Conservation (phyloP, 2,888 invertebrate species). For the Leptopilina myrica region DNA sequence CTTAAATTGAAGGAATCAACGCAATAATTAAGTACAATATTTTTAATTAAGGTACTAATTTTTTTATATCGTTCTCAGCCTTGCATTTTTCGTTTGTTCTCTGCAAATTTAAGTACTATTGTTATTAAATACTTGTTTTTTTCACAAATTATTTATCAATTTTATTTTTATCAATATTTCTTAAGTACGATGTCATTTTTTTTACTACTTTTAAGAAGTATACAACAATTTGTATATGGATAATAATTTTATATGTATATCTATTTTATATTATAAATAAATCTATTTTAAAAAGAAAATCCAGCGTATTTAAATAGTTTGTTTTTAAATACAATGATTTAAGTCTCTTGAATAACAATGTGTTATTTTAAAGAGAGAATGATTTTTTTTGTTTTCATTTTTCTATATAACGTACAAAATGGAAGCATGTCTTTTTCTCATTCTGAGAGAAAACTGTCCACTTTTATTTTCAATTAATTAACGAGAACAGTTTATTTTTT, state of each 20-base stretch:
- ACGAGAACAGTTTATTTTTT: conserved; percentile 29
- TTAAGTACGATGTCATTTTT: background rate
- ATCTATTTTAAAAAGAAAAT: conserved; percentile 54
- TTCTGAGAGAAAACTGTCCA: conserved; percentile 69
- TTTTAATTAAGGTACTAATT: conserved; percentile 54
- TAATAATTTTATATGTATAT: conserved; percentile 47
- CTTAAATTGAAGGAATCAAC: conserved; percentile 44
- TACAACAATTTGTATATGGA: conserved; percentile 20
- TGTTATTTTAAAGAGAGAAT: conserved; percentile 27
- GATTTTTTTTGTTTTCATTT: conserved; percentile 31
- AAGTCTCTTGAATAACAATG: conserved; percentile 48
- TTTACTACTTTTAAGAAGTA: conserved; percentile 15
- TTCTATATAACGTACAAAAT: conserved; percentile 58
- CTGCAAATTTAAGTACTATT: conserved; percentile 58
- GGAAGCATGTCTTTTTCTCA: conserved; percentile 71
- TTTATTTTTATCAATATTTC: background rate
- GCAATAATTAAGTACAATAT: conserved; percentile 51
- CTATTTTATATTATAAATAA: conserved; percentile 40
- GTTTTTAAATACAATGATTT: conserved; percentile 67
- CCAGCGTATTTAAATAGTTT: conserved; percentile 66
- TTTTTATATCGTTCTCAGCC: conserved; percentile 62
- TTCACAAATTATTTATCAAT: conserved; percentile 38
- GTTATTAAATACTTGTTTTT: conserved; percentile 47
- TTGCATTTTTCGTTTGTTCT: conserved; percentile 63
- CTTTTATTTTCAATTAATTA: conserved; percentile 28